Evolutionary conservation across 2,113 vertebrate species (phyloP).

Genomic region (human (Homo sapiens)): DNA sequence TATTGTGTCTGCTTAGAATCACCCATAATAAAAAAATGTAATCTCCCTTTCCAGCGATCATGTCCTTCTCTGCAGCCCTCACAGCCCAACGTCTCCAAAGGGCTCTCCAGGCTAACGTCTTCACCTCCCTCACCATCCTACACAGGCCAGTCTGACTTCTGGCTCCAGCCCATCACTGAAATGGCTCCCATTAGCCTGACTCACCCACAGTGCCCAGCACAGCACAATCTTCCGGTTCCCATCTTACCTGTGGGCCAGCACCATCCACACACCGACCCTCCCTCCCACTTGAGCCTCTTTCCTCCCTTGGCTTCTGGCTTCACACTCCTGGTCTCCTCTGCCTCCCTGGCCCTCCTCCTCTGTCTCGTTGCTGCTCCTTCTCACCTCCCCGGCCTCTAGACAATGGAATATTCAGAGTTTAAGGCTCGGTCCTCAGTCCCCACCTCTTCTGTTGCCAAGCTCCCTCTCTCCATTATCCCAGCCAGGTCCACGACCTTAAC

Average conservation of each 20-base stretch:
- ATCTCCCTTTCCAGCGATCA: not conserved
- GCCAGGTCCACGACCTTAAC: not conserved
- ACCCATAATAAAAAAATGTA: not conserved
- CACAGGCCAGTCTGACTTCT: not conserved
- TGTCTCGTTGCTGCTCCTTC: not conserved
- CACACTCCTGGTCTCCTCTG: not conserved
- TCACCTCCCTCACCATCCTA: not conserved
- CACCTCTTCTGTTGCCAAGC: not conserved
- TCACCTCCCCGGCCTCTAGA: not conserved
- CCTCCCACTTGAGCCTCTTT: not conserved
- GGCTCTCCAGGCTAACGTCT: not conserved
- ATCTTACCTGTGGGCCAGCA: not conserved
- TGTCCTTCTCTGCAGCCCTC: not conserved
- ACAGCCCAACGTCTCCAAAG: not conserved
- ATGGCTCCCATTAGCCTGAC: not conserved
- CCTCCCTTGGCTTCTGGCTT: not conserved
- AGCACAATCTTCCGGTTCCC: not conserved
- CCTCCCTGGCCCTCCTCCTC: not conserved
- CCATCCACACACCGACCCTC: not conserved
- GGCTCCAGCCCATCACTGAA: not conserved
- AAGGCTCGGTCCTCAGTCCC: not conserved
- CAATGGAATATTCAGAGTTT: not conserved
- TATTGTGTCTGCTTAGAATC: not conserved
- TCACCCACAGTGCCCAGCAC: rapidly evolving
- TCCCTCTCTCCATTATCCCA: not conserved